A percentile compares a stretch with the other conserved stretches of the same genome.
Conservation (phyloP, 1,140 invertebrate species). For the Drosophila sturtevanti region DNA sequence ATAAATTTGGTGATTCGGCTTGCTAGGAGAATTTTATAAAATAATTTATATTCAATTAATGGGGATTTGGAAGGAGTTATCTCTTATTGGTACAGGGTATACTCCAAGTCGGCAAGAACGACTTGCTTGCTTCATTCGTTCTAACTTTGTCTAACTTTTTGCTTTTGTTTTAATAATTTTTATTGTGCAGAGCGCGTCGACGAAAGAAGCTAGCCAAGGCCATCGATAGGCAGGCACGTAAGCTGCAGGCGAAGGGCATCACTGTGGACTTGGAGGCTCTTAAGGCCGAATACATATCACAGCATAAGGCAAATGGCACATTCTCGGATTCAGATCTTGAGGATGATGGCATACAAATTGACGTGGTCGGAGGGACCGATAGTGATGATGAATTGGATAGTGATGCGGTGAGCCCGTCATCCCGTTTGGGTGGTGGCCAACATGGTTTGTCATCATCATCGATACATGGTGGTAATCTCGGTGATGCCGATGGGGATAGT, state of each 20-base stretch:
- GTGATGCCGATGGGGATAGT: slow-evolving; percentile 84
- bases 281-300: slow-evolving; percentile 90
- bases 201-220: slow-evolving; percentile 96
- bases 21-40: no score
- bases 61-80: no score
- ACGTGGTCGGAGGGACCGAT: slow-evolving; percentile 88
- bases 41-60: no score
- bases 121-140: no score
- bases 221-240: slow-evolving; percentile 94
- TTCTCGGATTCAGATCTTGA: slow-evolving; percentile 88
- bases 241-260: slow-evolving; percentile 94
- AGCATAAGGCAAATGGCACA: slow-evolving; percentile 86
- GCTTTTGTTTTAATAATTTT: not conserved
- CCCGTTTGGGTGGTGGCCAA: slow-evolving; percentile 69
- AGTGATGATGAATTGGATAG: slow-evolving; percentile 85
- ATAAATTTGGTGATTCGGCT: no score
- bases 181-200: slow-evolving; percentile 87
- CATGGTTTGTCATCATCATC: slow-evolving; percentile 84
- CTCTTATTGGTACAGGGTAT: no score
- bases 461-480: slow-evolving; percentile 86
- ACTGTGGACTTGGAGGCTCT: slow-evolving; percentile 93
- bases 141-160: no score
- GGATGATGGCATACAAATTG: slow-evolving; percentile 87
- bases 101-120: no score
- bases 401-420: slow-evolving; percentile 84